Base-by-base conservation (phyloP, 2,113 vertebrate genomes). In the Ovis canadensis region DNA sequence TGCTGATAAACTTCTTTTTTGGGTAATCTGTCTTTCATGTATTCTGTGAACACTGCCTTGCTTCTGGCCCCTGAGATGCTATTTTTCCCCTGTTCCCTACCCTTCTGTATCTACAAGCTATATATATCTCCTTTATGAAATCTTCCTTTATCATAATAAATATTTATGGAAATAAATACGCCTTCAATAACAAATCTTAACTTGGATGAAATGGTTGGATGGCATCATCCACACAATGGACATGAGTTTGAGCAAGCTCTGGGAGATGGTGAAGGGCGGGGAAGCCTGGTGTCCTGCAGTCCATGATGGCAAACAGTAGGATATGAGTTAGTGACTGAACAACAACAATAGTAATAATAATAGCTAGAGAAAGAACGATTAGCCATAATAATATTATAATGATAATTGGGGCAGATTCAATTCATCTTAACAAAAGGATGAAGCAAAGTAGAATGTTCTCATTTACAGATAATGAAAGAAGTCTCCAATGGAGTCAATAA, bases 121-220 rank as follows among this genome's bases (percentile, higher is more conserved):
- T 71, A 12, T 40, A 40, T 54, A 45, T 23, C 29, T 90, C 71
- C 15, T 48, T 25, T 25, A 31, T 10, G 7, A 90, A 84, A 64
- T 64, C 40, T 59, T 54, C 36, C 23, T 57, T 7, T 5, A 29
- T 62, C 27, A 10, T 29, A 16, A 77, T 19, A 57, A 90, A 52
- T 29, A 9, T 86, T 86, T 40, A 81, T 67, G 88, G 91, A 33
- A 19, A 50, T 50, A 74, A 84, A 21, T 25, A 59, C 8, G 23
- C 67, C 36, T 89, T 90, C 25, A 55, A 74, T 40, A 83, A 67
- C 25, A 96, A 94, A 55, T 78, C 6, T 45, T 82, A 43, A 29
- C 11, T 50, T 78, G n/a, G n/a, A 23, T 71, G 19, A 40, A 23
- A 71, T 71, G n/a, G 67, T 71, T 40, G 67, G 67, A 13, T 71